Conservation (phyloP, 2,797 vertebrate species). For the Tympanoctomys barrerae region DNA sequence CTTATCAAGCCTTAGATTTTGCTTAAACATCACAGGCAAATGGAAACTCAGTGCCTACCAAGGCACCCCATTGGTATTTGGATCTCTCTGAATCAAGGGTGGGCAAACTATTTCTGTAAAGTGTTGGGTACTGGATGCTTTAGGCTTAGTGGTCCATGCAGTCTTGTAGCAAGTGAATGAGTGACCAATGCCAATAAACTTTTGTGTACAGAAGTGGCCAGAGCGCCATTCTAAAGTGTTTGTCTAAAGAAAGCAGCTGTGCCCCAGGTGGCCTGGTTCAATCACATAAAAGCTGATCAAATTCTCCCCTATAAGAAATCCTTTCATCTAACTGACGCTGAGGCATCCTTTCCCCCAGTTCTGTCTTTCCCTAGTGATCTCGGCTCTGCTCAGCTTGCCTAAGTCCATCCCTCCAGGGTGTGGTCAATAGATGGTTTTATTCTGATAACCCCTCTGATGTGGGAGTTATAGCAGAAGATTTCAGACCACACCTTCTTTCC, state of each 20-base stretch:
- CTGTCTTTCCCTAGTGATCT: neutral
- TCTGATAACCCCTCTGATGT: neutral
- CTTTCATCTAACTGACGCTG: neutral
- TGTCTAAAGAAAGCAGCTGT: neutral
- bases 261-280: neutral
- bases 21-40: neutral
- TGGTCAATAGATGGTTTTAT: neutral
- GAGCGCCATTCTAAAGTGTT: neutral
- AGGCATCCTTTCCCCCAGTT: neutral
- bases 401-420: neutral
- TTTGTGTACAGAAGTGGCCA: neutral
- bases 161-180: neutral
- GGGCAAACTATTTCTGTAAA: neutral
- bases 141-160: neutral
- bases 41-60: neutral
- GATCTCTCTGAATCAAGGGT: neutral
- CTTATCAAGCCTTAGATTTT: neutral
- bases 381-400: neutral
- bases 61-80: neutral
- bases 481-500: neutral
- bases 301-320: neutral
- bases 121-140: no score
- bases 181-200: neutral
- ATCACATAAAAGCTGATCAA: neutral
- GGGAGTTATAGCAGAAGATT: neutral